phyloP scores from a whole-genome alignment of 1,140 invertebrate species.

The Probaryconus sp. region DNA sequence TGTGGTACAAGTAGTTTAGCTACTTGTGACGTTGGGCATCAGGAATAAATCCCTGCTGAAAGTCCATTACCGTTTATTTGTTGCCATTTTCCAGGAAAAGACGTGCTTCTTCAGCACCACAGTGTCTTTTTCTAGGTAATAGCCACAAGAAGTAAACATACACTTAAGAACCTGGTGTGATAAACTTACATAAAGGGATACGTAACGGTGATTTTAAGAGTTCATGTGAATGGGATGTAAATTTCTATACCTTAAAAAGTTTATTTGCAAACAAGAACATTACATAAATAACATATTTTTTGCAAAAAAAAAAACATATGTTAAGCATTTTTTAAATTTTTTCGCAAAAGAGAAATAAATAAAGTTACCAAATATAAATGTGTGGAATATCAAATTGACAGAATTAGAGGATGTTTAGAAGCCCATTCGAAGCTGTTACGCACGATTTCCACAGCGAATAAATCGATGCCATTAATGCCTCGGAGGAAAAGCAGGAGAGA shows the following conservation, averaged over 20 bases:
- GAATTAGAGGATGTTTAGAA: conserved; percentile 61
- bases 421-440: conserved; percentile 67
- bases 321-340: no score
- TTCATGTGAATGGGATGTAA: no score
- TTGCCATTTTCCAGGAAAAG: conserved; percentile 35
- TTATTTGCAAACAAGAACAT: no score
- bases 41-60: conserved; percentile 52
- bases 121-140: conserved; percentile 43
- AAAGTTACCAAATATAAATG: no score
- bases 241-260: no score
- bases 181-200: conserved; percentile 16
- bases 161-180: conserved; percentile 7
- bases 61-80: conserved; percentile 56
- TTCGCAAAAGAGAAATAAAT: no score
- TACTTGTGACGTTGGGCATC: conserved; percentile 27
- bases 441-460: conserved; percentile 67
- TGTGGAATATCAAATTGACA: conserved; percentile 19
- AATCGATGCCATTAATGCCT: conserved; percentile 59
- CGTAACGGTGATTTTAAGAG: conserved; percentile 19
- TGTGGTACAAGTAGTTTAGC: no score
- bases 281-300: no score
- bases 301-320: no score
- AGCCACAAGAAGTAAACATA: conserved; percentile 45
- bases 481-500: conserved; percentile 55
- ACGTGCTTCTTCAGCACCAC: conserved; percentile 29